These are phyloP conservation scores for Tylochromis polylepis DNA, from an alignment of 2,113 vertebrate species.

Conservation along the genomic window DNA sequence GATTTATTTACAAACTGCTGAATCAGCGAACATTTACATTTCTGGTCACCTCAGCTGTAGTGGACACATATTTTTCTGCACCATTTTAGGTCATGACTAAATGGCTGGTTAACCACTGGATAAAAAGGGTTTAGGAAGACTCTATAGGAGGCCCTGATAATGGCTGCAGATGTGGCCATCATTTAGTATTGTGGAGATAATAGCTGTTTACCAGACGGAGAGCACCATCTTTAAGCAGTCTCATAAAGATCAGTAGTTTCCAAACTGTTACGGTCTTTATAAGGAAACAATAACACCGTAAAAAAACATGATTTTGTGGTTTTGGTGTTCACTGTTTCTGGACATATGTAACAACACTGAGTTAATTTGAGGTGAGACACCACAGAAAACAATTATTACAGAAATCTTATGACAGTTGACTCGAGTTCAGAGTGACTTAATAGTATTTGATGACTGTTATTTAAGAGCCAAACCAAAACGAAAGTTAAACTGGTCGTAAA, in stretches of 20 bases:
- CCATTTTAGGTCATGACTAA: constrained; percentile 56
- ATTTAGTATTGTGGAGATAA: constrained; percentile 59
- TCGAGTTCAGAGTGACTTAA: constrained; percentile 5
- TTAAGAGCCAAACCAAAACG: not conserved
- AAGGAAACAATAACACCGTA: constrained; percentile 62
- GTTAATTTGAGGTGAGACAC: constrained; percentile 1
- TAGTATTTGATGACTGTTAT: not conserved
- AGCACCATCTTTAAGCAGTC: constrained; percentile 32
- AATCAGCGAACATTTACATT: constrained; percentile 1
- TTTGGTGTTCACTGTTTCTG: constrained; percentile 29
- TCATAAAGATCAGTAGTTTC: constrained; percentile 55
- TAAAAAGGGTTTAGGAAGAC: constrained; percentile 44
- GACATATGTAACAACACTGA: constrained; percentile 14
- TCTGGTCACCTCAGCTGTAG: not conserved
- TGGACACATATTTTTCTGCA: constrained; percentile 33
- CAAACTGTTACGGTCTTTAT: constrained; percentile 49
- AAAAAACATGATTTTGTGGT: constrained; percentile 64
- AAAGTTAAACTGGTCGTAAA: not conserved
- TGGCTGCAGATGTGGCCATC: constrained; percentile 28
- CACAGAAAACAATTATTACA: constrained; percentile 49
- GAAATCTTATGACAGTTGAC: not conserved
- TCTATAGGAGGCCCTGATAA: constrained; percentile 38
- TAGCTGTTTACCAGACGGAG: constrained; percentile 61
- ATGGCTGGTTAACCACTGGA: constrained; percentile 33
- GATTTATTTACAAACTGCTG: constrained; percentile 16